Evolutionary conservation across 1,140 invertebrate species (phyloP), one percentile per base, ranked within the genome.

Genomic region (Listronotus oregonensis): DNA sequence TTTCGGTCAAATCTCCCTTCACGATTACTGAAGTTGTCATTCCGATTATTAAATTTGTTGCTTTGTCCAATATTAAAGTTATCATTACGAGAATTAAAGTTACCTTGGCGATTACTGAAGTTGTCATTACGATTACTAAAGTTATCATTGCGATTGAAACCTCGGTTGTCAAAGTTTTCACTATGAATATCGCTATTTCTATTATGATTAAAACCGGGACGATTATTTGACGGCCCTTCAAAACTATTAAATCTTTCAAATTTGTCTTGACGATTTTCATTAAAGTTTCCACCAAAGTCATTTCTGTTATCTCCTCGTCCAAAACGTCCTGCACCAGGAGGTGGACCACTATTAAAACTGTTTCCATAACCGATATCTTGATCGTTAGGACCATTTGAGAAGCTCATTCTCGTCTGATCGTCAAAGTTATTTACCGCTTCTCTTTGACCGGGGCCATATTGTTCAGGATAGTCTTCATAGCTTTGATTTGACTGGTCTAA

Each of bases 321-420:
- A 17, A 60, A 50, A 31, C 57, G 12, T 31, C 49, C 39, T 2
- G 58, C 46, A 39, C 34, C 46, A 31, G 50, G 50, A 10, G 34
- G 34, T 10, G 34, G 34, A 12, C 34, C 34, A 37, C 34, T 37
- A 15, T 58, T 42, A 18, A 43, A 17, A 17, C 12, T 47, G 27
- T 39, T 49, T 11, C n/a, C 39, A 60, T 39, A 39, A 31, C 55
- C 51, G 17, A 52, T 39, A 34, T 71, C 68, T 21, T 52, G 39
- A 44, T 72, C 71, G 21, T 67, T 71, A 1, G 65, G 67, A 12
- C 64, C 69, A 49, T 68, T 68, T 1, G 71, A 66, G 51, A 76
- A 76, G 61, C 73, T 76, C 57, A 73, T 75, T 58, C 71, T 52
- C 31, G 73, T 76, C 61, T 76, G 72, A 60, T 75, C 75, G 40